Percentiles rank a stretch among this genome's conserved stretches.
Evolutionary conservation across 2,888 invertebrate species (phyloP).

Genomic region (Sminthurinus aureus): DNA sequence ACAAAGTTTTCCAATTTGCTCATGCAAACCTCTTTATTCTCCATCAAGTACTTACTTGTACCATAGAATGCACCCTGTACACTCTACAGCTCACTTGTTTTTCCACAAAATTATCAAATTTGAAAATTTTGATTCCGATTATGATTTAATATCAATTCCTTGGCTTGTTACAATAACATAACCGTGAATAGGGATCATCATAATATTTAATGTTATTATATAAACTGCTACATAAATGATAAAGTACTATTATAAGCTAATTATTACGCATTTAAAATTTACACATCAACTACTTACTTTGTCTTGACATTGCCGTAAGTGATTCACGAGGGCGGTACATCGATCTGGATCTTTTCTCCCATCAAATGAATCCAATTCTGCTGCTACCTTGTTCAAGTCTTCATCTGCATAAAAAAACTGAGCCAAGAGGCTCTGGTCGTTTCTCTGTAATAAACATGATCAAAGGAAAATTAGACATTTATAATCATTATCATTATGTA

Average conservation of each 20-base stretch:
- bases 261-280: too few species aligned
- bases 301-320: slow-evolving; percentile 90
- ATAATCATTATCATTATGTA: slow-evolving; percentile 11
- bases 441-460: slow-evolving; percentile 72
- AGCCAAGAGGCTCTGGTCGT: slow-evolving; percentile 90
- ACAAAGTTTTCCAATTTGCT: background rate
- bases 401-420: slow-evolving; percentile 99
- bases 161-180: too few species aligned
- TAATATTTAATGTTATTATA: too few species aligned
- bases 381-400: slow-evolving; percentile 91
- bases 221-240: too few species aligned
- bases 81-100: too few species aligned
- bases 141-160: too few species aligned
- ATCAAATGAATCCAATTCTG: slow-evolving; percentile 98
- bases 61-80: too few species aligned
- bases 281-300: slow-evolving; percentile 62
- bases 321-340: slow-evolving; percentile 93
- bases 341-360: slow-evolving; percentile 98
- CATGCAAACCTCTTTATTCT: background rate
- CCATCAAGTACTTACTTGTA: too few species aligned
- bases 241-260: too few species aligned
- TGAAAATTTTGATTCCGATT: too few species aligned
- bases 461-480: background rate
- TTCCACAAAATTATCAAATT: too few species aligned
- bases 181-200: too few species aligned